These are phyloP conservation scores for Cottus gobio DNA, from an alignment of 2,113 vertebrate genomes.

Conservation along the genomic window DNA sequence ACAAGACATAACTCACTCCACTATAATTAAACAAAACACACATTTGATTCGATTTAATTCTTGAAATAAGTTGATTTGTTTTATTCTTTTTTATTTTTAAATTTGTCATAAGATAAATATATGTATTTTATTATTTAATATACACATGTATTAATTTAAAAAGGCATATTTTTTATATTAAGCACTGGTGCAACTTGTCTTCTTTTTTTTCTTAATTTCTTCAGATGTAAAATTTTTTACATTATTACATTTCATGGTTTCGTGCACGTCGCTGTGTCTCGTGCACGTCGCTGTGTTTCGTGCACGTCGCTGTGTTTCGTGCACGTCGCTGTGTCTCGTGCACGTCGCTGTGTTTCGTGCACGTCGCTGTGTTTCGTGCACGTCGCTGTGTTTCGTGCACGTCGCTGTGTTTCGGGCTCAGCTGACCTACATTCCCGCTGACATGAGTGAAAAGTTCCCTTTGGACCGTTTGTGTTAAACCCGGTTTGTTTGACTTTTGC, in stretches of 20 bases:
- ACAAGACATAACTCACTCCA: not conserved
- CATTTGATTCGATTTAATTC: not conserved
- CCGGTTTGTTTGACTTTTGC: slow-evolving; percentile 14
- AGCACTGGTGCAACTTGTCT: not conserved
- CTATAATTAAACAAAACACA: not conserved
- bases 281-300: no score
- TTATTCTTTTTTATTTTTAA: no score
- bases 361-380: no score
- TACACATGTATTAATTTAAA: not conserved
- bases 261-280: no score
- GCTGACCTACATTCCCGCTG: slow-evolving; percentile 52
- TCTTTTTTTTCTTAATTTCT: not conserved
- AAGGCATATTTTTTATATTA: not conserved
- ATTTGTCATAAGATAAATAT: not conserved
- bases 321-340: no score
- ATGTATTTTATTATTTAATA: not conserved
- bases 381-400: no score
- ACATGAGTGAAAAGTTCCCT: not conserved
- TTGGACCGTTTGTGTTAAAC: slow-evolving; percentile 5
- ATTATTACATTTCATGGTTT: no score
- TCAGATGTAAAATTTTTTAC: not conserved
- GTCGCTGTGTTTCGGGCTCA: no score
- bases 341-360: no score
- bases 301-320: no score
- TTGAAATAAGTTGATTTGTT: not conserved